Base-by-base conservation (phyloP, 2,797 vertebrate species). In the Gambusia yucatana region DNA sequence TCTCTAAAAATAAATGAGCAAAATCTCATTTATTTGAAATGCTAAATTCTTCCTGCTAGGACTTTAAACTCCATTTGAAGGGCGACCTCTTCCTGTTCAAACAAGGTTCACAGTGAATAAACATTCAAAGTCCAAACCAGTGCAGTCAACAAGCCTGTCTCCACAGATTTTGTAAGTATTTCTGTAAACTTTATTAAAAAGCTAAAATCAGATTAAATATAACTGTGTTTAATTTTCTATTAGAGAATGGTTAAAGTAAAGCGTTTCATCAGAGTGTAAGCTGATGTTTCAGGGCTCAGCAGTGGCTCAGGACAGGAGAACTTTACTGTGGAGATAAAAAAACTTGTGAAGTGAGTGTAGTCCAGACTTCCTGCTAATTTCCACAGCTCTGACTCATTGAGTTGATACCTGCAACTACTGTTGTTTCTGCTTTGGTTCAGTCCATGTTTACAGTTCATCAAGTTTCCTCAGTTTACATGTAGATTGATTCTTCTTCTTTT, bases 111-210 rank as follows among this genome's bases (percentile, higher is more conserved):
- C 47, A 80, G 57, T 22, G 3, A 69, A 44, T 65, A 33, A 17
- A 43, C 33, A 75, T 48, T 77, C 90, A 91, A 88, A 91, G 90
- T 94, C 80, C 88, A 87, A 11, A 11, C 57, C 16, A 28, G 9
- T 11, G 25, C 39, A 43, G 48, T 36, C 48, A 86, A 41, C 46
- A 65, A 69, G 80, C 41, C 46, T 17, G 28, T 14, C 59, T 30
- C 4, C 80, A 82, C 48, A 80, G 83, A 85, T 77, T 75, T 82
- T 73, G 91, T 94, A 74, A 94, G 93, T 92, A 87, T 20, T 14
- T 57, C 4, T 4, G 0, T 17, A 5, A 63, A 2, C 25, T 79
- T 81, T 47, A n/a, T 36, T 81, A 82, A 5, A 48, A 4, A 44
- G 74, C 22, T 75, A 22, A 78, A 33, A 20, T 63, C 30, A 63